These are phyloP conservation scores for Latrodectus elegans DNA, from an alignment of 2,888 invertebrate genomes.

Conservation along the genomic window DNA sequence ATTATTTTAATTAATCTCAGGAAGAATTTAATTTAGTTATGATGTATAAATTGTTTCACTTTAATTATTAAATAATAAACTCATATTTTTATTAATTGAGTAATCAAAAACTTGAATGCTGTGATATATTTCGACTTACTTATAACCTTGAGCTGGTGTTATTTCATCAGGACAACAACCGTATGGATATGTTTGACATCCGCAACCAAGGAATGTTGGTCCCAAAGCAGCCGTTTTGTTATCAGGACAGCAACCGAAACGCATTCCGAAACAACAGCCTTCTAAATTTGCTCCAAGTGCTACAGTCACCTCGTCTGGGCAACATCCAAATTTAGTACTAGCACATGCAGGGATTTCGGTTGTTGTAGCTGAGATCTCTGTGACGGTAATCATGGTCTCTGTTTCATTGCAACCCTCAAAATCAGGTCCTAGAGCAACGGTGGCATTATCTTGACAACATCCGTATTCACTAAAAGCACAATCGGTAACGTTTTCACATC, in stretches of 20 bases:
- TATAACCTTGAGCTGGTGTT: constrained; percentile 86
- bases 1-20: too few species aligned
- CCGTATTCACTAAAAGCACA: constrained; percentile 75
- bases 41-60: too few species aligned
- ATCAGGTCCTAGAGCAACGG: constrained; percentile 77
- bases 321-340: constrained; percentile 82
- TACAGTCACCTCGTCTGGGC: constrained; percentile 82
- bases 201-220: constrained; percentile 64
- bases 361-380: constrained; percentile 2
- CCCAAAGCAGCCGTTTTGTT: constrained; percentile 82
- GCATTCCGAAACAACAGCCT: constrained; percentile 71
- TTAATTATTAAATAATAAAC: too few species aligned
- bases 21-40: too few species aligned
- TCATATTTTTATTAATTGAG: too few species aligned
- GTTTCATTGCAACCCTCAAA: constrained; percentile 78
- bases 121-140: constrained; percentile 76
- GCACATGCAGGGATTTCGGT: constrained; percentile 67
- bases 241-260: constrained; percentile 80
- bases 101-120: too few species aligned
- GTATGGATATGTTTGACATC: constrained; percentile 66
- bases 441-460: constrained; percentile 89
- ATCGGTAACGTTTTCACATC: constrained; percentile 70
- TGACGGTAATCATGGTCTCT: constrained; percentile 74
- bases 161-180: constrained; percentile 66
- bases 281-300: constrained; percentile 71